A percentile compares a stretch with the other conserved stretches of the same genome.
phyloP scores from a whole-genome alignment of 2,888 invertebrate species.

The Nematopogon swammerdamellus region DNA sequence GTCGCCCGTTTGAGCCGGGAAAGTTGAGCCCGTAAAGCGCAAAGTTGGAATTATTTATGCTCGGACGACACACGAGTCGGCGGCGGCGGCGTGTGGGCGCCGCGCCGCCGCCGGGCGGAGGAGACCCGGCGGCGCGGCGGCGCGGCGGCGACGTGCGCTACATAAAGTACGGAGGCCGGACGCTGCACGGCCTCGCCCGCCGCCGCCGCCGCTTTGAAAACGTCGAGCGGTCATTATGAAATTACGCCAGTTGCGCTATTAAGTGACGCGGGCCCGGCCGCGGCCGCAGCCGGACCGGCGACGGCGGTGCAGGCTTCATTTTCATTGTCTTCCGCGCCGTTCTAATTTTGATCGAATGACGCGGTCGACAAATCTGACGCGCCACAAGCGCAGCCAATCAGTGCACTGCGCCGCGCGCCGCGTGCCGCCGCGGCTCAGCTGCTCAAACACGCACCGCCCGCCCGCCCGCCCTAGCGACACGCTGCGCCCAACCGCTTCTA shows the following conservation, averaged over 20 bases:
- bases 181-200: too few species aligned
- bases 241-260: too few species aligned
- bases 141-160: too few species aligned
- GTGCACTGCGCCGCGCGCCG: background rate
- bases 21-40: conserved; percentile 23
- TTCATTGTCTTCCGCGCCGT: background rate
- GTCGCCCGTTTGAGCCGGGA: conserved; percentile 25
- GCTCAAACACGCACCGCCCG: background rate
- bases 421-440: background rate
- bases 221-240: too few species aligned
- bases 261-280: too few species aligned
- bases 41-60: background rate
- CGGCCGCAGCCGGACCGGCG: too few species aligned
- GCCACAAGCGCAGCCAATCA: conserved; percentile 1
- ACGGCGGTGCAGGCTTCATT: background rate
- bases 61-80: background rate
- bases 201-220: too few species aligned
- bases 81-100: background rate
- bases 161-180: too few species aligned
- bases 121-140: too few species aligned
- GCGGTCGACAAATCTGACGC: background rate
- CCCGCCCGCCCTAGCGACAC: background rate
- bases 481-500: background rate
- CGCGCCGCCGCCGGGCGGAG: too few species aligned
- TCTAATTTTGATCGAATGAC: background rate